These are phyloP conservation scores for Nasonia oneida DNA, from an alignment of 2,888 invertebrate genomes.

Conservation along the genomic window DNA sequence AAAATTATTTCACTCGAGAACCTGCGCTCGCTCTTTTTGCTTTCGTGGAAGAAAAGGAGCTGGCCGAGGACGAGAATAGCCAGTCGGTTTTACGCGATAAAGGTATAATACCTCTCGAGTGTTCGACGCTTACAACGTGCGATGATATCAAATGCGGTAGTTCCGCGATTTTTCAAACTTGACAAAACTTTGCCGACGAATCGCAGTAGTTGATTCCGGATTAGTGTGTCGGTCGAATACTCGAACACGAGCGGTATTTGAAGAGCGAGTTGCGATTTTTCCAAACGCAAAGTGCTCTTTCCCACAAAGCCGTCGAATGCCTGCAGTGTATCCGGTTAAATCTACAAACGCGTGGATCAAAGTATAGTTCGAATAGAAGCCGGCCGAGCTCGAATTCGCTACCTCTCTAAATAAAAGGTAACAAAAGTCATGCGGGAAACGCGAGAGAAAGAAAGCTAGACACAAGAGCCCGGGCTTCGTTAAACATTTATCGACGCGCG, in stretches of 20 bases:
- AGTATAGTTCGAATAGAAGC: not conserved
- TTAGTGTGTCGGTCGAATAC: too few species aligned
- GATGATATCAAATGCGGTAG: too few species aligned
- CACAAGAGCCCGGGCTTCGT: not conserved
- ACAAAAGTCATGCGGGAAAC: not conserved
- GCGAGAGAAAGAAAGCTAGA: not conserved
- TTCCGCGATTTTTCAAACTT: not conserved
- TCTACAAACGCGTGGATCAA: too few species aligned
- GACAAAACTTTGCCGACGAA: too few species aligned
- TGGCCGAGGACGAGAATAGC: slow-evolving; percentile 2
- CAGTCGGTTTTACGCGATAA: not conserved
- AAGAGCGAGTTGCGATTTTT: too few species aligned
- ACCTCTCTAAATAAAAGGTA: not conserved
- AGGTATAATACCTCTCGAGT: not conserved
- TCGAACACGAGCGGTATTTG: too few species aligned
- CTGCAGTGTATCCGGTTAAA: too few species aligned
- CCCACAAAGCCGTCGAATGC: too few species aligned
- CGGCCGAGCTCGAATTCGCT: not conserved
- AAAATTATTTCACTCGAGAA: slow-evolving; percentile 47
- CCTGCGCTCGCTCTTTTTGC: not conserved
- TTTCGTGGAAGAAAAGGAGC: slow-evolving; percentile 36
- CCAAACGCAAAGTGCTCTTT: too few species aligned
- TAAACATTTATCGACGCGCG: slow-evolving; percentile 18
- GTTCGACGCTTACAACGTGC: too few species aligned
- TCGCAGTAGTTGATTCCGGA: too few species aligned